Conservation (phyloP, 1,140 invertebrate genomes). For the Microplitis demolitor region DNA sequence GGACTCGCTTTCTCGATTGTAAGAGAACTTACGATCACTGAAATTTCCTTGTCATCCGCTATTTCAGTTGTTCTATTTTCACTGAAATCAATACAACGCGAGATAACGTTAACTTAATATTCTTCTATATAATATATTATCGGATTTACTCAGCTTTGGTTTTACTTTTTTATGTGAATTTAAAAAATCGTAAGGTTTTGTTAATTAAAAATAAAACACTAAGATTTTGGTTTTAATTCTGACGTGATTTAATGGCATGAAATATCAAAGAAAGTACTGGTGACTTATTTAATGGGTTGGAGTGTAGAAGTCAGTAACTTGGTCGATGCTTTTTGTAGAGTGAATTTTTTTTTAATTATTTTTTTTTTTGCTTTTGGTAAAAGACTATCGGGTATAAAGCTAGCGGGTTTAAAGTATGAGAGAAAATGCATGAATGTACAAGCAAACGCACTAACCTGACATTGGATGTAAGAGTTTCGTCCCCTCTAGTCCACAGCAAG, state of each 20-base stretch:
- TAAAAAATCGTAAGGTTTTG: no score
- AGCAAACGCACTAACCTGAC: constrained; percentile 51
- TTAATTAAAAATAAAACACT: no score
- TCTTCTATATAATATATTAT: not conserved
- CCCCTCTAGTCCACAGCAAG: constrained; percentile 58
- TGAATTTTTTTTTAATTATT: no score
- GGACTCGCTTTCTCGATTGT: constrained; percentile 63
- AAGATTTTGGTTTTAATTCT: no score
- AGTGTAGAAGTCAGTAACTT: no score
- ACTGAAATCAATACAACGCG: constrained; percentile 41
- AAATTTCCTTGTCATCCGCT: constrained; percentile 53
- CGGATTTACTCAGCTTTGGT: no score
- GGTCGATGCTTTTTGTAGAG: no score
- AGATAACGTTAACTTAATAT: not conserved
- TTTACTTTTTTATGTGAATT: no score
- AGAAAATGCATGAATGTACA: not conserved
- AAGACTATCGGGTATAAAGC: not conserved
- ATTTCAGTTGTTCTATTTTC: constrained; percentile 64
- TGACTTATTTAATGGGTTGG: no score
- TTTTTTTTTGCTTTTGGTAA: no score
- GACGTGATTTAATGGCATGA: no score
- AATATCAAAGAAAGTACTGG: no score
- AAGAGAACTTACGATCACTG: constrained; percentile 64
- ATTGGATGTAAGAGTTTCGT: constrained; percentile 55
- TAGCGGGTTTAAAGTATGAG: not conserved